Evolutionary conservation across 2,113 vertebrate species (phyloP).

Genomic region (Eretmochelys imbricata): DNA sequence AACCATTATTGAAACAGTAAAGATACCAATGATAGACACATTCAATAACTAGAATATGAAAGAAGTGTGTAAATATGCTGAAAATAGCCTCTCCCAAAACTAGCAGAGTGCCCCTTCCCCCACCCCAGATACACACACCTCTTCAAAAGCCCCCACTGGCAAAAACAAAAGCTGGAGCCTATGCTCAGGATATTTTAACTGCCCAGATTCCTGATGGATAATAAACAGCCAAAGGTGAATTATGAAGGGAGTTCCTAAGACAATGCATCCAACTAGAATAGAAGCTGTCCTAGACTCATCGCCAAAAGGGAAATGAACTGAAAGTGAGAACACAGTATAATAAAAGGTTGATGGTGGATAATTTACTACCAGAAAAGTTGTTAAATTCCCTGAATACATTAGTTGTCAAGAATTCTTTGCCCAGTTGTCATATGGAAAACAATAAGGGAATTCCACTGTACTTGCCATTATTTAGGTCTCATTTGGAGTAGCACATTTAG

Average conservation of each 20-base stretch:
- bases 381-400: background rate
- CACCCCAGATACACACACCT: too few species aligned
- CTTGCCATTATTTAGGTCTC: background rate
- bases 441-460: background rate
- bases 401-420: background rate
- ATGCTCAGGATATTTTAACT: background rate
- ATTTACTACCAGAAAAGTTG: background rate
- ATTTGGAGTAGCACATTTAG: background rate
- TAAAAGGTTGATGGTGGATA: background rate
- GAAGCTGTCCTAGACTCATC: background rate
- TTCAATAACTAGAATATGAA: too few species aligned
- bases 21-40: too few species aligned
- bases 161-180: too few species aligned
- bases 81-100: too few species aligned
- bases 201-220: background rate
- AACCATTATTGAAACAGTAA: too few species aligned
- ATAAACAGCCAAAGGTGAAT: background rate
- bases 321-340: background rate
- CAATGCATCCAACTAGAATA: background rate
- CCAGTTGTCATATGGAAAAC: background rate
- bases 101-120: too few species aligned
- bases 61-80: too few species aligned
- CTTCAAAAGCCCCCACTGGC: too few species aligned
- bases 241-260: background rate
- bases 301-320: background rate